phyloP scores from a whole-genome alignment of 2,888 invertebrate genomes.

The Siphonodentalium dalli region DNA sequence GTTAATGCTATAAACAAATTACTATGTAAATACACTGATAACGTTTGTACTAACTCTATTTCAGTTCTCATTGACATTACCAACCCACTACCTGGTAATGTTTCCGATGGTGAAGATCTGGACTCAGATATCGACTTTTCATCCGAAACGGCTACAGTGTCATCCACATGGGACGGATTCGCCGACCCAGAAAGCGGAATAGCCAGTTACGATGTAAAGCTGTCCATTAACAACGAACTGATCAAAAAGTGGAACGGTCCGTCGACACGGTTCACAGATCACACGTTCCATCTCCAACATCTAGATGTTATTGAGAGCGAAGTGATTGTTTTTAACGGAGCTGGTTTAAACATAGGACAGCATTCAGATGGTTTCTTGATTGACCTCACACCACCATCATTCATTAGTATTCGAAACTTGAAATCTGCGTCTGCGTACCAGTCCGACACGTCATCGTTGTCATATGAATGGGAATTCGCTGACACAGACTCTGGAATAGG shows the following conservation, averaged over 20 bases:
- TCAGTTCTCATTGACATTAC: constrained; percentile 38
- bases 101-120: constrained; percentile 28
- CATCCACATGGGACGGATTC: constrained; percentile 31
- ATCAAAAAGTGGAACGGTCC: constrained; percentile 26
- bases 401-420: no score
- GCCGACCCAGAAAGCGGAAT: constrained; percentile 37
- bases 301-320: constrained; percentile 24
- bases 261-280: constrained; percentile 21
- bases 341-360: constrained; percentile 24
- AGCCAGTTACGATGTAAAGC: constrained; percentile 29
- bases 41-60: not conserved
- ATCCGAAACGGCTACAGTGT: constrained; percentile 33
- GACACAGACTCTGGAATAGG: constrained; percentile 38
- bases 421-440: no score
- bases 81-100: constrained; percentile 29
- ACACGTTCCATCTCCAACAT: constrained; percentile 28
- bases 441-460: constrained; percentile 18
- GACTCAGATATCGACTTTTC: constrained; percentile 26
- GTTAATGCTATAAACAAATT: no score
- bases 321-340: constrained; percentile 41
- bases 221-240: constrained; percentile 34
- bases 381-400: constrained; percentile 44
- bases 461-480: constrained; percentile 35
- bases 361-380: constrained; percentile 36
- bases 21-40: no score